Conservation (phyloP, 2,797 vertebrate species). For the Pelochelys cantorii region DNA sequence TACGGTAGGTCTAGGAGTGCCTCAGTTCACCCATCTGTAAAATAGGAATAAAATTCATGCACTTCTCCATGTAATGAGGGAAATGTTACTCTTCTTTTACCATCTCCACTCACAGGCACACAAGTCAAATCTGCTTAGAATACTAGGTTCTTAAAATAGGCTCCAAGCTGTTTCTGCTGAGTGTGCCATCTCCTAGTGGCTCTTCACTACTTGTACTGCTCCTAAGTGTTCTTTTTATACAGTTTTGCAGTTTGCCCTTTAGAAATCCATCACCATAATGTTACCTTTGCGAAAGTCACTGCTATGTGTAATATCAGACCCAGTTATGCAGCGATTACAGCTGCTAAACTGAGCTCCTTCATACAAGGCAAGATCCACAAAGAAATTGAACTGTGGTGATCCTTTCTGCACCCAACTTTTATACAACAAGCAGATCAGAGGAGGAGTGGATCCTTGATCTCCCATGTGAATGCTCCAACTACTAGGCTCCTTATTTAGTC, state of each 20-base stretch:
- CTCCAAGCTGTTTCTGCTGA: neutral
- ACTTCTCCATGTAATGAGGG: neutral
- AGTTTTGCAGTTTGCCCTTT: neutral
- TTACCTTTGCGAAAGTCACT: neutral
- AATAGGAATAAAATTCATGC: neutral
- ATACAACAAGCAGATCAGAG: neutral
- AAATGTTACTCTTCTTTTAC: neutral
- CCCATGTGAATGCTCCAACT: neutral
- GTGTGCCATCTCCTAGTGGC: accelerated
- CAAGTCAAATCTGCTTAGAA: neutral
- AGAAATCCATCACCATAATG: neutral
- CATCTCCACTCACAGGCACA: accelerated
- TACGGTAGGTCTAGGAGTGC: neutral
- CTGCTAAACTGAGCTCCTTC: neutral
- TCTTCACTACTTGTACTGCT: neutral
- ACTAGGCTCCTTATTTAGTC: neutral
- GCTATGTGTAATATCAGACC: neutral
- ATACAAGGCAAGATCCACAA: neutral
- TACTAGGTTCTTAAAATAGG: accelerated
- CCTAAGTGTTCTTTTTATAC: accelerated
- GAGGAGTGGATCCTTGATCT: neutral
- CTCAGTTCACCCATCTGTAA: neutral
- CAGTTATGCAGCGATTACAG: neutral
- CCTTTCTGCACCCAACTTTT: neutral
- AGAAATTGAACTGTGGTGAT: neutral